Evolutionary conservation across 1,140 invertebrate genomes (phyloP).

Genomic region (Megalonaias nervosa): DNA sequence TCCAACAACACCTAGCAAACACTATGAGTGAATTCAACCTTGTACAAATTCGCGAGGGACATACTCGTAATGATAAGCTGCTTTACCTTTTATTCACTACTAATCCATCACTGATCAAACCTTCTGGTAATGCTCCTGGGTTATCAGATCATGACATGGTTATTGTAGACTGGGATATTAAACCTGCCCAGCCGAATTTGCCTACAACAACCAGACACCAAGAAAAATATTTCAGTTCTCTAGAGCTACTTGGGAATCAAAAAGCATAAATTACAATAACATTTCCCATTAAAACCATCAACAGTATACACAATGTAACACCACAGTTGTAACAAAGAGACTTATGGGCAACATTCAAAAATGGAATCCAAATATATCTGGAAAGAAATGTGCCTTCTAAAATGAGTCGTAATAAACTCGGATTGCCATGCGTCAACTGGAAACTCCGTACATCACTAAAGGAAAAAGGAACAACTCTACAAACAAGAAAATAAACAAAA

Average conservation of each 20-base stretch:
- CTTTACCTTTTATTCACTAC: constrained; percentile 25
- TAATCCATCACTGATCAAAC: no score
- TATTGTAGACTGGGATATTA: constrained; percentile 13
- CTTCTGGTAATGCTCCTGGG: constrained; percentile 22
- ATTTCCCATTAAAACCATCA: not conserved
- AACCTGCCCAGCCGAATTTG: no score
- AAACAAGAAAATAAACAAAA: constrained; percentile 23
- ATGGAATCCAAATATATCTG: constrained; percentile 1
- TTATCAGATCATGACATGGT: constrained; percentile 28
- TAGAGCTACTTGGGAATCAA: constrained; percentile 19
- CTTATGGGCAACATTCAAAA: constrained; percentile 23
- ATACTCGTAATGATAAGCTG: constrained; percentile 15
- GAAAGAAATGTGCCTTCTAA: constrained; percentile 11
- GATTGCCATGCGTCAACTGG: constrained; percentile 22
- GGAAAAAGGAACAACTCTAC: constrained; percentile 14
- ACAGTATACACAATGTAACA: constrained; percentile 12
- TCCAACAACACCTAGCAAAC: no score
- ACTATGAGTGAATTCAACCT: constrained; percentile 7
- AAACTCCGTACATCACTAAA: constrained; percentile 18
- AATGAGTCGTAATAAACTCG: constrained; percentile 3
- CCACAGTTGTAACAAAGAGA: constrained; percentile 4
- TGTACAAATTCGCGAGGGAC: constrained; percentile 20
- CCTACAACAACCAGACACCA: not conserved
- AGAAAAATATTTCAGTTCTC: constrained; percentile 17
- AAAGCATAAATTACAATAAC: constrained; percentile 3